These are phyloP conservation scores for Anabacerthia variegaticeps DNA, from an alignment of 2,797 vertebrate genomes.

Conservation along the genomic window DNA sequence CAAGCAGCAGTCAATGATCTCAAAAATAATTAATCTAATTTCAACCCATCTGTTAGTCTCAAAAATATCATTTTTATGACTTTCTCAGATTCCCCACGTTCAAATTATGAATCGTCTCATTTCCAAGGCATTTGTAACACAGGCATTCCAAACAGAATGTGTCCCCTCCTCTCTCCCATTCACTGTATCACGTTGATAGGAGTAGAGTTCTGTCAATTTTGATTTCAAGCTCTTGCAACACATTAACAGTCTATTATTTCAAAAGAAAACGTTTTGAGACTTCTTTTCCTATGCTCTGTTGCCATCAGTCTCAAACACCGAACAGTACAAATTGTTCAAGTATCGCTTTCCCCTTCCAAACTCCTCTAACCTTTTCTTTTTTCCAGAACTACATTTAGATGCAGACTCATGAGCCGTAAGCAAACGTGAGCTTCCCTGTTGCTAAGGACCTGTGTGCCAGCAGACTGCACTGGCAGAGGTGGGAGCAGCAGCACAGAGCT, in stretches of 20 bases:
- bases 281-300: background rate
- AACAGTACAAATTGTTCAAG: background rate
- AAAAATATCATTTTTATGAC: background rate
- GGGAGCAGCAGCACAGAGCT: slow-evolving; percentile 21
- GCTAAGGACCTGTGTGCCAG: slow-evolving; percentile 58
- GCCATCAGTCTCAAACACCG: background rate
- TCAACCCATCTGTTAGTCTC: background rate
- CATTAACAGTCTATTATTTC: background rate
- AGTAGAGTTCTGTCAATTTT: background rate
- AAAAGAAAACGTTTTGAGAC: background rate
- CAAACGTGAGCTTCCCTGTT: slow-evolving; percentile 62
- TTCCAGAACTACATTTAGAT: slow-evolving; percentile 67
- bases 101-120: background rate
- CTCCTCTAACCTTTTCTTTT: slow-evolving; percentile 43
- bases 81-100: background rate
- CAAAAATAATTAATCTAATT: background rate
- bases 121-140: background rate
- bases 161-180: background rate
- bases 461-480: background rate
- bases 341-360: slow-evolving; percentile 50
- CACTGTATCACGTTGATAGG: background rate
- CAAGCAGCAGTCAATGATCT: background rate
- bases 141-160: accelerated
- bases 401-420: slow-evolving; percentile 34
- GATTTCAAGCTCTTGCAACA: background rate